Conservation (phyloP, 2,888 invertebrate species). For the Lamellibrachia columna region DNA sequence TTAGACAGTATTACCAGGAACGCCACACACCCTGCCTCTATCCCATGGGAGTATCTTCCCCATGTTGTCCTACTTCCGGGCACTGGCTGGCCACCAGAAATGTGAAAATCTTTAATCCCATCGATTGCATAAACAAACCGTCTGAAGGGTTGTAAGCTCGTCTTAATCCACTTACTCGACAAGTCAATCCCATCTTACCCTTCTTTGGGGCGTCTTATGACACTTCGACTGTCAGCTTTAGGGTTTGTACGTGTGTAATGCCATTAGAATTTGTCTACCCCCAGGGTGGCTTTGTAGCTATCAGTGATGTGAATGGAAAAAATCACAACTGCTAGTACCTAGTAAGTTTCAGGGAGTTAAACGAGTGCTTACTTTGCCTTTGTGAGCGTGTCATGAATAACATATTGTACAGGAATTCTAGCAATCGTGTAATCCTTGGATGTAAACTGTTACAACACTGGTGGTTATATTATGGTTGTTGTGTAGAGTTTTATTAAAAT, state of each 20-base stretch:
- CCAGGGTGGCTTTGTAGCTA: not conserved
- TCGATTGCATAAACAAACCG: not conserved
- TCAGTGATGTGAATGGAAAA: no score
- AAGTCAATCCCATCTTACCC: slow-evolving; percentile 5
- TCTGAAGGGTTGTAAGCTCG: not conserved
- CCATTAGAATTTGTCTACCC: not conserved
- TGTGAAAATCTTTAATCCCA: not conserved
- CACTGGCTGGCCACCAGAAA: not conserved
- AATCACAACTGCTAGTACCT: no score
- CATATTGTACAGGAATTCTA: no score
- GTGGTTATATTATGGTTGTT: no score
- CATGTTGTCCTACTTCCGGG: not conserved
- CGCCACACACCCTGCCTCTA: not conserved
- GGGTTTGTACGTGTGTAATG: slow-evolving; percentile 5
- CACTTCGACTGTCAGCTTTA: not conserved
- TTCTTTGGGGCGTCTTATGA: not conserved
- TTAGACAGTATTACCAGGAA: not conserved
- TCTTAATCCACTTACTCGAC: not conserved
- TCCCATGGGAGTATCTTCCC: not conserved
- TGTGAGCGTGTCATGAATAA: no score
- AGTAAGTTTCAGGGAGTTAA: no score
- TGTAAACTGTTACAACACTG: no score
- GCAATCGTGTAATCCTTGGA: no score
- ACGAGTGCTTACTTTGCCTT: no score
- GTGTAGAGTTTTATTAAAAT: no score